These are phyloP conservation scores for Tetrao urogallus DNA, from an alignment of 2,113 vertebrate species.

Conservation along the genomic window DNA sequence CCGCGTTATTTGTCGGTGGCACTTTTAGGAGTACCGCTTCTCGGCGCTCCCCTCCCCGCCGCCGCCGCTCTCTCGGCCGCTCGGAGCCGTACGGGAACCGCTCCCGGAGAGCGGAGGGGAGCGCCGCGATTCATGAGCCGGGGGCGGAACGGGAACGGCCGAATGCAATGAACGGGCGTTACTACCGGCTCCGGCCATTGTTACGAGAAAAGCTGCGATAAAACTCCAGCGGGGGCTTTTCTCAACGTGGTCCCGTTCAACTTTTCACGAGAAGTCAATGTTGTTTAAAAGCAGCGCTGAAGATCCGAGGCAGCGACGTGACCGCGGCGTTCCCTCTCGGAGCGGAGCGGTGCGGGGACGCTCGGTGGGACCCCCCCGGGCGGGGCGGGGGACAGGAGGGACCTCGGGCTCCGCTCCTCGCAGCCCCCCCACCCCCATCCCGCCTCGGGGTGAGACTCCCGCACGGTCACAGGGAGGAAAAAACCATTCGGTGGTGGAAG, in stretches of 20 bases:
- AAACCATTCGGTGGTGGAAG: not conserved
- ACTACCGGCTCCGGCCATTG: slow-evolving; percentile 24
- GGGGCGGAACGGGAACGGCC: slow-evolving; percentile 26
- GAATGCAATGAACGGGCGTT: slow-evolving; percentile 40
- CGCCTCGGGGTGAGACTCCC: not conserved
- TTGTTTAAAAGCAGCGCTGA: slow-evolving; percentile 15
- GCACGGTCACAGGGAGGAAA: not conserved
- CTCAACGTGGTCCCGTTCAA: not conserved
- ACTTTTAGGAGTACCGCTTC: slow-evolving; percentile 33
- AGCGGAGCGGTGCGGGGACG: not conserved
- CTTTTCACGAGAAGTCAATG: not conserved
- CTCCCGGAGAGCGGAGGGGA: slow-evolving; percentile 54
- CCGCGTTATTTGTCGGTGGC: slow-evolving; percentile 10
- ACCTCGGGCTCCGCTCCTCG: not conserved
- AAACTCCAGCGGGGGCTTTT: slow-evolving; percentile 46
- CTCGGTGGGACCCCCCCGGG: too few relatives aligned
- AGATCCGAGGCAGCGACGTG: slow-evolving; percentile 8
- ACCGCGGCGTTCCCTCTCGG: not conserved
- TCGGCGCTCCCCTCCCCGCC: slow-evolving; percentile 46
- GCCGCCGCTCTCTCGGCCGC: slow-evolving; percentile 24
- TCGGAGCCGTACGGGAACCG: slow-evolving; percentile 49
- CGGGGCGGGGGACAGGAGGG: too few relatives aligned
- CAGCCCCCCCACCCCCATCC: not conserved
- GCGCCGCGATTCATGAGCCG: slow-evolving; percentile 45
- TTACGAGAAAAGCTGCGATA: slow-evolving; percentile 47